Percentiles rank a stretch among this genome's conserved stretches.
These are phyloP conservation scores for Onychostruthus taczanowskii DNA, from an alignment of 2,113 vertebrate species.

Conservation along the genomic window DNA sequence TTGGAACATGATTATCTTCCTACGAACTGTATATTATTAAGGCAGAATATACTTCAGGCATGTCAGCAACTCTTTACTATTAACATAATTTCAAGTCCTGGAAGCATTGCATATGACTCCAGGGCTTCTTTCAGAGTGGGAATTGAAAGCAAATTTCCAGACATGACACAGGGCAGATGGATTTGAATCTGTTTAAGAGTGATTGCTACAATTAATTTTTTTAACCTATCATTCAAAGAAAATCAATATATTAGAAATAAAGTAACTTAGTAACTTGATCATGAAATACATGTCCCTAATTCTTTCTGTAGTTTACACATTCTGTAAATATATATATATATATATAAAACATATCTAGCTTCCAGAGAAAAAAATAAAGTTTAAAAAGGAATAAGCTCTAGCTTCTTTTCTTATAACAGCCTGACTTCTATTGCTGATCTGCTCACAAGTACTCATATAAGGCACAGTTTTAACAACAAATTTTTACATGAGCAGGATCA, in stretches of 20 bases:
- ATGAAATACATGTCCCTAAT: not conserved
- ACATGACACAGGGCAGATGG: not conserved
- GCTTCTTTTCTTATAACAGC: not conserved
- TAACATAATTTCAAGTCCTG: not conserved
- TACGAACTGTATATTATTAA: not conserved
- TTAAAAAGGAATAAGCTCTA: not conserved
- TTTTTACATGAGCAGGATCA: fast-evolving
- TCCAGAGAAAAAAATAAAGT: not conserved
- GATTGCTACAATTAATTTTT: not conserved
- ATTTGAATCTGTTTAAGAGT: not conserved
- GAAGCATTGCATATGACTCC: not conserved
- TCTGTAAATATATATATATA: not conserved
- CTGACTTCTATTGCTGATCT: not conserved
- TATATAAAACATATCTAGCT: not conserved
- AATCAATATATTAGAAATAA: not conserved
- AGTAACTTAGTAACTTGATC: not conserved
- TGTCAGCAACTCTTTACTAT: not conserved
- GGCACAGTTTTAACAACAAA: not conserved
- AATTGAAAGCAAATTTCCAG: not conserved
- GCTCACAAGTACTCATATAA: not conserved
- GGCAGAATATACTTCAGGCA: not conserved
- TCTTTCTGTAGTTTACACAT: not conserved
- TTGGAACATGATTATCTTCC: not conserved
- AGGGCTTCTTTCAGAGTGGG: not conserved
- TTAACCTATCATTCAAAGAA: not conserved